Percentiles rank a stretch among this genome's conserved stretches.
Conservation (phyloP, 2,113 vertebrate species). For the Symphodus melops region DNA sequence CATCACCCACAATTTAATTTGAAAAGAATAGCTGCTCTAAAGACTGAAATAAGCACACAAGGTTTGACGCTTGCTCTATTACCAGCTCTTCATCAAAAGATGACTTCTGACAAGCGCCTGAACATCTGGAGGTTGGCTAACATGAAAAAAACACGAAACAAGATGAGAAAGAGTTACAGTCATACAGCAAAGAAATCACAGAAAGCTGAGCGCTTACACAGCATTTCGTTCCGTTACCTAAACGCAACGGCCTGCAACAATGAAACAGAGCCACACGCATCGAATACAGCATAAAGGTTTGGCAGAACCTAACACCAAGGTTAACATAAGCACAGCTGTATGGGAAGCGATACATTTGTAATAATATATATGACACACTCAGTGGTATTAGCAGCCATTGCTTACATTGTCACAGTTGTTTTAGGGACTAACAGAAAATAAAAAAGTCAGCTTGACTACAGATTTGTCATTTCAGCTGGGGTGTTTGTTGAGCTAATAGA, state of each 20-base stretch:
- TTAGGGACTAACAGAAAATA: slow-evolving; percentile 48
- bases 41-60: neutral
- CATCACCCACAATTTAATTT: too few relatives aligned
- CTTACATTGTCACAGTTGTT: slow-evolving; percentile 20
- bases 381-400: neutral
- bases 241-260: slow-evolving; percentile 31
- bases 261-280: slow-evolving; percentile 45
- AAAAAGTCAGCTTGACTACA: slow-evolving; percentile 48
- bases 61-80: slow-evolving; percentile 8
- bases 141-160: slow-evolving; percentile 33
- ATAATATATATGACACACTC: slow-evolving; percentile 25
- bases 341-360: slow-evolving; percentile 38
- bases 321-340: slow-evolving; percentile 29
- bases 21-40: neutral
- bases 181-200: neutral
- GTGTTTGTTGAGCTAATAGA: slow-evolving; percentile 68
- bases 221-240: slow-evolving; percentile 45
- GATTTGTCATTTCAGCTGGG: slow-evolving; percentile 52
- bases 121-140: slow-evolving; percentile 26
- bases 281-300: slow-evolving; percentile 25
- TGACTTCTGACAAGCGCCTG: slow-evolving; percentile 11
- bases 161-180: slow-evolving; percentile 32
- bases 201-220: slow-evolving; percentile 23
- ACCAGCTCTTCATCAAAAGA: slow-evolving; percentile 23
- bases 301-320: slow-evolving; percentile 28